A percentile compares a stretch with the other conserved stretches of the same genome.
phyloP scores from a whole-genome alignment of 2,888 invertebrate genomes.

The Andrena camellia region DNA sequence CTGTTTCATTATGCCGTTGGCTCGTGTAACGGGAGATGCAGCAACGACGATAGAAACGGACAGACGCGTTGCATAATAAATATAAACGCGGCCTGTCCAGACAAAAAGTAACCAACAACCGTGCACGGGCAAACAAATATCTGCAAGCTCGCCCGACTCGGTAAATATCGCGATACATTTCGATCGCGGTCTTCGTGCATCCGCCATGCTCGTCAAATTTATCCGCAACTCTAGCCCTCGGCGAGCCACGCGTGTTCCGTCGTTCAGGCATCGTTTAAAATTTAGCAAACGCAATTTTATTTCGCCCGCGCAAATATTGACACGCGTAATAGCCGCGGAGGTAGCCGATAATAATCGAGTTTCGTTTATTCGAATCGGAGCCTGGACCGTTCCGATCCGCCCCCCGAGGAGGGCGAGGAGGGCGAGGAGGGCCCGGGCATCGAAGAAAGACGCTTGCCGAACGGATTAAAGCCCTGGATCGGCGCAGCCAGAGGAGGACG shows the following conservation, averaged over 20 bases:
- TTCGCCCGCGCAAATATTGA: constrained; percentile 60
- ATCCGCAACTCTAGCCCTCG: background rate
- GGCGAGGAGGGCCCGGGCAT: background rate
- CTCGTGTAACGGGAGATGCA: background rate
- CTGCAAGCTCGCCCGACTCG: constrained; percentile 30
- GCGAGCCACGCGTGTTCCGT: constrained; percentile 31
- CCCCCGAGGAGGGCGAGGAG: background rate
- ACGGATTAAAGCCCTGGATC: constrained; percentile 13
- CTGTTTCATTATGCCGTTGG: background rate
- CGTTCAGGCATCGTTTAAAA: constrained; percentile 41
- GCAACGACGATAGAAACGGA: background rate
- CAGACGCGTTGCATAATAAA: constrained; percentile 1
- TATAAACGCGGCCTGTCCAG: constrained; percentile 10
- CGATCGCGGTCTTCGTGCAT: constrained; percentile 35
- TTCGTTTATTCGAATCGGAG: constrained; percentile 60
- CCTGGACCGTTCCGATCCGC: constrained; percentile 11
- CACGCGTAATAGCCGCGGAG: constrained; percentile 27
- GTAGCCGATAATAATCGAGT: constrained; percentile 49
- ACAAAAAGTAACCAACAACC: constrained; percentile 36
- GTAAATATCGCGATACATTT: constrained; percentile 35
- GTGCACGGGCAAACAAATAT: constrained; percentile 37
- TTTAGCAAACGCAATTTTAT: constrained; percentile 59
- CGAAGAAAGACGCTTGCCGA: background rate
- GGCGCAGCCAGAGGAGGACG: constrained; percentile 12
- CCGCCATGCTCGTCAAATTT: constrained; percentile 31